Base-by-base conservation (phyloP, 2,113 vertebrate genomes). In the Malurus cyaneus region DNA sequence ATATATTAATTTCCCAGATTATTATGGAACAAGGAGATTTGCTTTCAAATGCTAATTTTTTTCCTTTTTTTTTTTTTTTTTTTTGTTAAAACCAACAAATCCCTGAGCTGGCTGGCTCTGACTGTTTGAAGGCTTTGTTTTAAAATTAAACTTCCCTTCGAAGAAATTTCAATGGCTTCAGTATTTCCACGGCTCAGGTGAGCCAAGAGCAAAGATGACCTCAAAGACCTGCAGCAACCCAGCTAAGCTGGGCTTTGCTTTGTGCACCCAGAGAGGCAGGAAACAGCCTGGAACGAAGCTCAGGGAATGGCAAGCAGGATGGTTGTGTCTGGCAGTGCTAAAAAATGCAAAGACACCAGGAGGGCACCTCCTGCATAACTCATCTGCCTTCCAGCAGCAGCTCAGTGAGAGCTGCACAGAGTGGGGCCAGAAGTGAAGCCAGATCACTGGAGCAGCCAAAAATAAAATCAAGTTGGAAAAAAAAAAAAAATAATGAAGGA, bases 1-100 rank as follows among this genome's bases (percentile, higher is more conserved):
- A 23, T 78, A 83, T 88, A 71, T 62, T 69, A 77, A 80, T 86
- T 94, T 95, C 32, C 62, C 56, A 36, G 47, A 86, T 90, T 86
- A 93, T 59, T 86, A 78, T 18, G 69, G 71, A 86, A 92, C 70
- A 46, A 18, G 26, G 32, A 87, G 72, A 76, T 67, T 78, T 83
- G 52, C 91, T 94, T 94, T 93, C 65, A 94, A 94, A 95, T 87
- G 87, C 6, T 71, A 87, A 91, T 93, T 71, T 13, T 41, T 41
- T 50, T 50, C 23, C 25, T 42, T 6, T 29, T 39, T 92, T 41
- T 0, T 36, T 36, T 8, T 4, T n/a, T 14, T 32, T 17, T 31
- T 36, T 31, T 20, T 66, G 34, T 57, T 28, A 5, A 9, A 49
- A 81, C 76, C 29, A 32, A 46, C 56, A 79, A 12, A 44, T 49